phyloP scores from a whole-genome alignment of 2,888 invertebrate genomes.

The Leptopilina syphax region DNA sequence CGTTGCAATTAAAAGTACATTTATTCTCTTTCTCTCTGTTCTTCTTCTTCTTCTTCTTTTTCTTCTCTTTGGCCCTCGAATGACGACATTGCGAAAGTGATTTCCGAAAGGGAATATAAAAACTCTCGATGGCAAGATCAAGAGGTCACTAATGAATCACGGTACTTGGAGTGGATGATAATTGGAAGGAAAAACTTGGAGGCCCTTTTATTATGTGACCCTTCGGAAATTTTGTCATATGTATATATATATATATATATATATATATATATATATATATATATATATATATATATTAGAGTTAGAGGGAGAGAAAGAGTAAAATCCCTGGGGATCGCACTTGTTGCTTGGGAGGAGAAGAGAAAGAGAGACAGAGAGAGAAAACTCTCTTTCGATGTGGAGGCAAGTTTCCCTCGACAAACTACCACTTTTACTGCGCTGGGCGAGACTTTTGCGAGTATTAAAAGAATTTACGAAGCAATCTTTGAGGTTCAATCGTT shows the following conservation, averaged over 20 bases:
- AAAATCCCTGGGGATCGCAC: slow-evolving; percentile 54
- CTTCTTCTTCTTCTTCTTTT: neutral
- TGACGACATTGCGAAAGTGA: too few relatives aligned
- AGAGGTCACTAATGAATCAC: slow-evolving; percentile 21
- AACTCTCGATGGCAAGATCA: neutral
- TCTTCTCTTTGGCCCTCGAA: too few relatives aligned
- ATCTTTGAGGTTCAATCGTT: slow-evolving; percentile 59
- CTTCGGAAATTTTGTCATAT: neutral
- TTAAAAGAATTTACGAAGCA: slow-evolving; percentile 67
- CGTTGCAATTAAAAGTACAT: neutral
- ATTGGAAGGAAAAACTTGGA: slow-evolving; percentile 11
- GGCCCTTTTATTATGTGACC: slow-evolving; percentile 1
- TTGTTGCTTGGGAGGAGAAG: too few relatives aligned
- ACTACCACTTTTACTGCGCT: slow-evolving; percentile 56
- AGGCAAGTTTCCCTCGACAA: slow-evolving; percentile 54
- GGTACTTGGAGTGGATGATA: neutral
- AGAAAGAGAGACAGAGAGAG: slow-evolving; percentile 10
- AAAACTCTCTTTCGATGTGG: slow-evolving; percentile 59
- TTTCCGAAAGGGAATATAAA: too few relatives aligned
- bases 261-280: too few relatives aligned
- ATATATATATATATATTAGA: too few relatives aligned
- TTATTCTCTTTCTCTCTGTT: neutral
- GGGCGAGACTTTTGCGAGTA: slow-evolving; percentile 43
- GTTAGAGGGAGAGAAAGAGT: too few relatives aligned
- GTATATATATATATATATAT: too few relatives aligned